phyloP scores from a whole-genome alignment of 2,113 vertebrate genomes.

The Platanista minor region DNA sequence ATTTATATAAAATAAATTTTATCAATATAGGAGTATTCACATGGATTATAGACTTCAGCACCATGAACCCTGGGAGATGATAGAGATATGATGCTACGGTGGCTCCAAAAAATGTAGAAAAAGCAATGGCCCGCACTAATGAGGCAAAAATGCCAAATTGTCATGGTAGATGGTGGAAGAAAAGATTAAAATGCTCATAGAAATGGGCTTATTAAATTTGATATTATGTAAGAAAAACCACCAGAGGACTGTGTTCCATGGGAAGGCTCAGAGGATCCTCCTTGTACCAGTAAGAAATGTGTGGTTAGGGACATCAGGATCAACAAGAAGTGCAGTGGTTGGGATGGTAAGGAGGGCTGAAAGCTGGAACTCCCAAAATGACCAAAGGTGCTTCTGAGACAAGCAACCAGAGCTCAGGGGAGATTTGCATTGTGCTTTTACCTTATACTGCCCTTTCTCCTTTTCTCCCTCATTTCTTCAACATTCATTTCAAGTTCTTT shows the following conservation, averaged over 20 bases:
- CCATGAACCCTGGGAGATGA: neutral
- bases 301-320: neutral
- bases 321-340: neutral
- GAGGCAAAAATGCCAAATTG: neutral
- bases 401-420: neutral
- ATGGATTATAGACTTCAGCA: neutral
- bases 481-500: neutral
- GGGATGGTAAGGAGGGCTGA: neutral
- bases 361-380: neutral
- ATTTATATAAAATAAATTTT: neutral
- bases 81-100: neutral
- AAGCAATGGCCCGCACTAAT: neutral
- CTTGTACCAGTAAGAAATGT: neutral
- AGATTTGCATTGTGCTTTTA: neutral
- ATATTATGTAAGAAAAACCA: neutral
- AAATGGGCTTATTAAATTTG: neutral
- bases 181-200: neutral
- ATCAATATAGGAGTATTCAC: neutral
- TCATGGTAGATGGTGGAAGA: neutral
- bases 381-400: neutral
- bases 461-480: neutral
- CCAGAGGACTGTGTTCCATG: neutral
- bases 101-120: neutral
- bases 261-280: neutral
- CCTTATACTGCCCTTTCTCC: neutral